Evolutionary conservation across 2,797 vertebrate genomes (phyloP).

Genomic region (Prunella strophiata): DNA sequence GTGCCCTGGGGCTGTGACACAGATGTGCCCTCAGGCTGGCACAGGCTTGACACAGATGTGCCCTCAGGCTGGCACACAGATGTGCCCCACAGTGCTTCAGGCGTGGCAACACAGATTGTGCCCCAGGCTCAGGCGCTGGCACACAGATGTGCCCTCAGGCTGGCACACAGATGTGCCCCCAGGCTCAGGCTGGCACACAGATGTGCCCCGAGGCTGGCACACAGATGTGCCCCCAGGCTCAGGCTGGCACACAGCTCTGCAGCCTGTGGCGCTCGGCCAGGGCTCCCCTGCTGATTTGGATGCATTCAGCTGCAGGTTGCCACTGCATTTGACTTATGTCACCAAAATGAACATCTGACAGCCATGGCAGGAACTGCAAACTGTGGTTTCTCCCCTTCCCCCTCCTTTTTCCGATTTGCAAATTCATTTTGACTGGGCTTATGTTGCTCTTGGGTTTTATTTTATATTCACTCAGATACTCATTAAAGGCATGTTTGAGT

Average conservation of each 20-base stretch:
- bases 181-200: background rate
- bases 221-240: background rate
- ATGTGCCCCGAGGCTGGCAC: too few species aligned
- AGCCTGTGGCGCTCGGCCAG: fast-evolving
- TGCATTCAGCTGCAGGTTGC: background rate
- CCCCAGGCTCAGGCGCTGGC: background rate
- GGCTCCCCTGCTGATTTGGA: background rate
- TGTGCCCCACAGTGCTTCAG: too few species aligned
- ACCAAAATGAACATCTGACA: constrained; percentile 24
- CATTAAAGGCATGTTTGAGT: background rate
- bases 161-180: background rate
- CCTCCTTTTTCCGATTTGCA: background rate
- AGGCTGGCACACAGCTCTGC: background rate
- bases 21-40: too few species aligned
- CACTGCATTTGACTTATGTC: background rate
- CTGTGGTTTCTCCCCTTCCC: background rate
- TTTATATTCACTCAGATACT: background rate
- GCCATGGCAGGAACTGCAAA: background rate
- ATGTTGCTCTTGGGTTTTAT: background rate
- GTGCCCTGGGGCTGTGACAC: background rate
- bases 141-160: background rate
- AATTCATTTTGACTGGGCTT: background rate
- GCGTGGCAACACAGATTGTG: too few species aligned
- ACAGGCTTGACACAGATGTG: too few species aligned
- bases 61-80: background rate